Conservation (phyloP, 2,888 invertebrate species). For the Vanessa cardui region DNA sequence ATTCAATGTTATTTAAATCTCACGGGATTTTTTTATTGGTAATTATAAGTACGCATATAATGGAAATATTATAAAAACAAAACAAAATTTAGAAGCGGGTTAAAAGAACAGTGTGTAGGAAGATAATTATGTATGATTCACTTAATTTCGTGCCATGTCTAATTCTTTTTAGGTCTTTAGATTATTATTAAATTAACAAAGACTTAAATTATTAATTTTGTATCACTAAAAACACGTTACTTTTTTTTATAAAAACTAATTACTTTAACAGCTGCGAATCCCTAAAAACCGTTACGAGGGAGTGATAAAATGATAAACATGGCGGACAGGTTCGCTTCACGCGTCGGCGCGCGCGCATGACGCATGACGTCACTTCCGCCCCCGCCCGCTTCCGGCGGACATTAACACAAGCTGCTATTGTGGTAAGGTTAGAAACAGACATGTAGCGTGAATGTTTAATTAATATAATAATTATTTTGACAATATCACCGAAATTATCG, state of each 20-base stretch:
- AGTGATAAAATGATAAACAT: conserved; percentile 37
- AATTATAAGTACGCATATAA: background rate
- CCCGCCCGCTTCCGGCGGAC: conserved; percentile 44
- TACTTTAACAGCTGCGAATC: conserved; percentile 36
- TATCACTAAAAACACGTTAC: background rate
- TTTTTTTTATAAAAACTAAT: conserved; percentile 9
- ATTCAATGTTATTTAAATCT: no score
- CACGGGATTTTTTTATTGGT: no score
- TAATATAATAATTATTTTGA: conserved; percentile 1
- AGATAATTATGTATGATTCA: no score
- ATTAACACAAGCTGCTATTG: conserved; percentile 22
- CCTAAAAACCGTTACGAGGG: conserved; percentile 38
- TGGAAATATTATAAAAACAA: conserved; percentile 16
- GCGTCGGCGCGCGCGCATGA: conserved; percentile 44
- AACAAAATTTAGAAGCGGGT: conserved; percentile 1
- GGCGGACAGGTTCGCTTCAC: conserved; percentile 40
- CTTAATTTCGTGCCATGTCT: no score
- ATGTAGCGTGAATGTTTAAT: conserved; percentile 21
- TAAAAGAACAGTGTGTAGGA: background rate
- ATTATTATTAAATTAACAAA: no score
- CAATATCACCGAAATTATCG: background rate
- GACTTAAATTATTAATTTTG: background rate
- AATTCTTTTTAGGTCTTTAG: no score
- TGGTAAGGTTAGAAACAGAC: conserved; percentile 14
- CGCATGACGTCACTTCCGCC: conserved; percentile 49